phyloP scores from a whole-genome alignment of 2,113 vertebrate species.

The Salvelinus sp. region DNA sequence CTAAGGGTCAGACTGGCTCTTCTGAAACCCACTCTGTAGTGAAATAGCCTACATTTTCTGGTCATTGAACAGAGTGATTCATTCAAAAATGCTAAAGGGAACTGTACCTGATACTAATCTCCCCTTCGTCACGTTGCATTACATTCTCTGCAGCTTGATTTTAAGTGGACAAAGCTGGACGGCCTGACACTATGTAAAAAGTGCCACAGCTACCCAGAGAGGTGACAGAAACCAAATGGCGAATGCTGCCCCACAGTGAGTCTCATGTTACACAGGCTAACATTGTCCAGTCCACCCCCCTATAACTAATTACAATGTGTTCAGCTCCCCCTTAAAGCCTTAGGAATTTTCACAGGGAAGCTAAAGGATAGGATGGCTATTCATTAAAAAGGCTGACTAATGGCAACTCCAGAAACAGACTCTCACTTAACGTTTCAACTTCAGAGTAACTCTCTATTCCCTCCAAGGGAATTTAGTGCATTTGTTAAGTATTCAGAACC shows the following conservation, averaged over 20 bases:
- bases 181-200: constrained; percentile 48
- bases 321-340: constrained; percentile 34
- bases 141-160: constrained; percentile 25
- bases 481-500: too few relatives aligned
- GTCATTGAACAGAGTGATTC: constrained; percentile 13
- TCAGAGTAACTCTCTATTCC: too few relatives aligned
- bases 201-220: constrained; percentile 37
- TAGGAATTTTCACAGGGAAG: constrained; percentile 35
- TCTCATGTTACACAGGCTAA: constrained; percentile 42
- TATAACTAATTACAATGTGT: constrained; percentile 66
- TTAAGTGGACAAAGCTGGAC: constrained; percentile 44
- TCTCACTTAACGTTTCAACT: too few relatives aligned
- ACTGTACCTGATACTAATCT: constrained; percentile 35
- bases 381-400: not conserved
- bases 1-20: not conserved
- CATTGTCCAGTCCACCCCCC: constrained; percentile 44
- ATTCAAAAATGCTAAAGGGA: constrained; percentile 32
- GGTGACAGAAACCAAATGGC: constrained; percentile 61
- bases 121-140: constrained; percentile 15
- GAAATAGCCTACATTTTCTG: not conserved
- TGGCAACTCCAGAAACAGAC: too few relatives aligned
- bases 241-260: constrained; percentile 37
- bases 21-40: not conserved
- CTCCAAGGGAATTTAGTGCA: too few relatives aligned
- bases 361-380: constrained; percentile 55